phyloP scores from a whole-genome alignment of 2,797 vertebrate genomes.

The Pempheris klunzingeri region DNA sequence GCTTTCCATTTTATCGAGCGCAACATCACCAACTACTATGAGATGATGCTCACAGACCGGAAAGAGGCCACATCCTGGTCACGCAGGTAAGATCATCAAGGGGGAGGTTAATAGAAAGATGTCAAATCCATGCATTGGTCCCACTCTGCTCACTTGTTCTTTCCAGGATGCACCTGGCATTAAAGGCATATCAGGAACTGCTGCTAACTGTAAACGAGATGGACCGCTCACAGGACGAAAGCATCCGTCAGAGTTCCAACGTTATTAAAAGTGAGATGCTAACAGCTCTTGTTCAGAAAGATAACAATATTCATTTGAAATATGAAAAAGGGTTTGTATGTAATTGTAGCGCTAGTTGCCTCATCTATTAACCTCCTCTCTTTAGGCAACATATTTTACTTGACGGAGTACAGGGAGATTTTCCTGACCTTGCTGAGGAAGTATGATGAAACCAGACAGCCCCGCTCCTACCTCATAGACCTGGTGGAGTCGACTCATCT shows the following conservation, averaged over 20 bases:
- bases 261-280: constrained; percentile 93
- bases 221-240: constrained; percentile 89
- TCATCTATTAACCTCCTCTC: constrained; percentile 6
- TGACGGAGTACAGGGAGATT: constrained; percentile 98
- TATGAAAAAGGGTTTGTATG: neutral
- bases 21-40: constrained; percentile 96
- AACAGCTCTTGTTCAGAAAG: neutral
- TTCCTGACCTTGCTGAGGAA: constrained; percentile 94
- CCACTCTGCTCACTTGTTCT: constrained; percentile 8
- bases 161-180: constrained; percentile 94
- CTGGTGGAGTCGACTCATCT: constrained; percentile 96
- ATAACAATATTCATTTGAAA: no score
- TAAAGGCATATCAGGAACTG: constrained; percentile 97
- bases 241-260: constrained; percentile 90
- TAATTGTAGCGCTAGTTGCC: neutral
- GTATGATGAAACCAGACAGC: constrained; percentile 92
- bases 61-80: constrained; percentile 94
- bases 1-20: constrained; percentile 96
- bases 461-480: constrained; percentile 91
- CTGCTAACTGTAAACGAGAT: constrained; percentile 94
- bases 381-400: constrained; percentile 96
- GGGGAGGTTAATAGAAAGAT: neutral
- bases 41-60: constrained; percentile 94
- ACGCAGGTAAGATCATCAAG: constrained; percentile 83
- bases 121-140: neutral